A percentile compares a stretch with the other conserved stretches of the same genome.
Evolutionary conservation across 2,797 vertebrate genomes (phyloP).

Genomic region (Ciconia nigra): DNA sequence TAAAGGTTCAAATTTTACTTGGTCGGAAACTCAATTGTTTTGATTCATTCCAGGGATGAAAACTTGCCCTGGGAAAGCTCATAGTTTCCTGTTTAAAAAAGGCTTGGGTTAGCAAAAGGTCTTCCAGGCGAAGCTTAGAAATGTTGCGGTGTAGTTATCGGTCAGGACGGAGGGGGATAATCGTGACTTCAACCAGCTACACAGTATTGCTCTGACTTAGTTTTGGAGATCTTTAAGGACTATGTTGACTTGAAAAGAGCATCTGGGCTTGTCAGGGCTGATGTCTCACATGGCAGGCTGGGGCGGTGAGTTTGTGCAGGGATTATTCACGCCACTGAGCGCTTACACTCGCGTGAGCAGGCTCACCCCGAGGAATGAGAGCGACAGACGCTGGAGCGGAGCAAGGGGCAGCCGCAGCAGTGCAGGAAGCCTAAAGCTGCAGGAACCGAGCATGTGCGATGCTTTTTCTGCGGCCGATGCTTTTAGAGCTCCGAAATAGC

Average conservation of each 20-base stretch:
- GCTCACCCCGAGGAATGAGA: neutral
- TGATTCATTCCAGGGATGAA: neutral
- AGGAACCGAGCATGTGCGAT: fast-evolving
- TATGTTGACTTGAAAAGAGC: neutral
- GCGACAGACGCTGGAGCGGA: fast-evolving
- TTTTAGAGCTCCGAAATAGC: neutral
- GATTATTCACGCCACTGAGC: neutral
- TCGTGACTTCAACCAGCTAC: neutral
- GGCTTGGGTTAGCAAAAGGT: neutral
- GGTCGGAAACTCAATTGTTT: neutral
- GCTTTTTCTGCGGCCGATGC: neutral
- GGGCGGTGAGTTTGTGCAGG: neutral
- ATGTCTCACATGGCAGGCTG: fast-evolving
- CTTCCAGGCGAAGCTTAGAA: neutral
- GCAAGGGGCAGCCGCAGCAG: neutral
- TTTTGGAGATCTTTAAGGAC: neutral
- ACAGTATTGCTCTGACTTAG: fast-evolving
- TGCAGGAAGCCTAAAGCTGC: neutral
- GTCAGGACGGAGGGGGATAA: neutral
- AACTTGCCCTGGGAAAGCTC: neutral
- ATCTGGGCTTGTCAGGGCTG: neutral
- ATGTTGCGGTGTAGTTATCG: fast-evolving
- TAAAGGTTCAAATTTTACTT: neutral
- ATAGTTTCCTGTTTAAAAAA: neutral
- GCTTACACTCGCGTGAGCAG: fast-evolving